Base-by-base conservation (phyloP, 2,888 invertebrate genomes). In the Bombyx huttoni region DNA sequence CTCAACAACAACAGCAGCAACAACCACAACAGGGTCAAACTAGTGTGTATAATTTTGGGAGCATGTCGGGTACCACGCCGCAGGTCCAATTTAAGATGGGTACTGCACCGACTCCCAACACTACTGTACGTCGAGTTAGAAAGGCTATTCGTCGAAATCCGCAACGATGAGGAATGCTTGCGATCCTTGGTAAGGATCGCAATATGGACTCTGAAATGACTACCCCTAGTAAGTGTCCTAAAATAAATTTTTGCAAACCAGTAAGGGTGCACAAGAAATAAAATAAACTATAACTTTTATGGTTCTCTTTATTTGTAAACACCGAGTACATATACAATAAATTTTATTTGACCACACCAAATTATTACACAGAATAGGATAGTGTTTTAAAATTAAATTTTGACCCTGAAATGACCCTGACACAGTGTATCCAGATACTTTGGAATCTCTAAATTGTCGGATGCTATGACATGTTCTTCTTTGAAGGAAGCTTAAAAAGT, bases 21-120 rank as follows among this genome's bases (percentile, higher is more conserved):
- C 61, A 54, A 35, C 62, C 59, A 50, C 61, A 49, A 13, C 63
- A 60, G 46, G 63, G 61, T 47, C 75, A 65, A 47, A 40, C 64
- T 12, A 65, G 65, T 35, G 70, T 80, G 48, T 83, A 79, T 58
- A 78, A 62, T 53, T 83, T 82, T 62, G 70, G 70, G 46, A 66
- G 62, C 34, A 49, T 53, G 58, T 63, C 45, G 35, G 58, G 64
- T 5, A 64, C 57, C 13, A 47, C 60, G 3, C 61, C 70, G 1
- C 73, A 69, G 14, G 70, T 81, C n/a, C 82, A 82, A 58, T 84
- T 85, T 62, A 76, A 59, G 57, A 78, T 86, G 64, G 85, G 86
- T 54, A 81, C 71, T 51, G 73, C 72, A 46, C 73, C 72, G 47
- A 56, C 47, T 54, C 8, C 56, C n/a, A 65, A 57, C 51, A 53